phyloP scores from a whole-genome alignment of 1,140 invertebrate genomes.

The Lepidostoma basale region DNA sequence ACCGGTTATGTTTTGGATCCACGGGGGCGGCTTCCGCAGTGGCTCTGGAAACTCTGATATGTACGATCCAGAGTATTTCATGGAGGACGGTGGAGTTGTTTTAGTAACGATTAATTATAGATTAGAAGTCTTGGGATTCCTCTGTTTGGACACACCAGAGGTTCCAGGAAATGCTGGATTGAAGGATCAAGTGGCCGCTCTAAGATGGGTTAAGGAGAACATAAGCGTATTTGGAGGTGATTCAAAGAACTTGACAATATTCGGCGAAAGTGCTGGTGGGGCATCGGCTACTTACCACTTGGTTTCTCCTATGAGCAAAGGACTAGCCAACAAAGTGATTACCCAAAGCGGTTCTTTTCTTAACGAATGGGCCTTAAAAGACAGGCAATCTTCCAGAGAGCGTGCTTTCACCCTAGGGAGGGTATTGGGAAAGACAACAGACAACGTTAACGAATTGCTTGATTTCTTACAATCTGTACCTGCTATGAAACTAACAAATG shows the following conservation, averaged over 20 bases:
- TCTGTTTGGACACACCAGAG: constrained; percentile 64
- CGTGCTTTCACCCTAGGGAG: constrained; percentile 53
- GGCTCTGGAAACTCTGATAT: constrained; percentile 63
- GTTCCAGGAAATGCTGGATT: constrained; percentile 71
- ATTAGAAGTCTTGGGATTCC: constrained; percentile 61
- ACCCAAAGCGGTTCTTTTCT: constrained; percentile 66
- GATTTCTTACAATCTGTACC: background rate
- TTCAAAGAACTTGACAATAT: constrained; percentile 50
- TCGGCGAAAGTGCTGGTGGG: constrained; percentile 65
- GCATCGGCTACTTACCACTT: constrained; percentile 60
- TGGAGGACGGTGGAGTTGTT: constrained; percentile 67
- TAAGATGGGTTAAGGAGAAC: constrained; percentile 73
- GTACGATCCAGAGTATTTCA: constrained; percentile 68
- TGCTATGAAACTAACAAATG: background rate
- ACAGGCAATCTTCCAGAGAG: constrained; percentile 49
- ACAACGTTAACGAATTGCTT: background rate
- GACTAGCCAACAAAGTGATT: constrained; percentile 59
- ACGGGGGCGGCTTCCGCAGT: constrained; percentile 72
- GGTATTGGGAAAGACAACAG: constrained; percentile 48
- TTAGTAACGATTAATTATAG: constrained; percentile 73
- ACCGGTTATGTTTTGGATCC: constrained; percentile 67
- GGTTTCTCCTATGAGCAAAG: constrained; percentile 62
- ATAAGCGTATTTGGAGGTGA: constrained; percentile 69
- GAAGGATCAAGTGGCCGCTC: constrained; percentile 69
- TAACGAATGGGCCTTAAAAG: constrained; percentile 48